phyloP scores from a whole-genome alignment of 2,113 vertebrate genomes.

The Vulpes ferrilata region DNA sequence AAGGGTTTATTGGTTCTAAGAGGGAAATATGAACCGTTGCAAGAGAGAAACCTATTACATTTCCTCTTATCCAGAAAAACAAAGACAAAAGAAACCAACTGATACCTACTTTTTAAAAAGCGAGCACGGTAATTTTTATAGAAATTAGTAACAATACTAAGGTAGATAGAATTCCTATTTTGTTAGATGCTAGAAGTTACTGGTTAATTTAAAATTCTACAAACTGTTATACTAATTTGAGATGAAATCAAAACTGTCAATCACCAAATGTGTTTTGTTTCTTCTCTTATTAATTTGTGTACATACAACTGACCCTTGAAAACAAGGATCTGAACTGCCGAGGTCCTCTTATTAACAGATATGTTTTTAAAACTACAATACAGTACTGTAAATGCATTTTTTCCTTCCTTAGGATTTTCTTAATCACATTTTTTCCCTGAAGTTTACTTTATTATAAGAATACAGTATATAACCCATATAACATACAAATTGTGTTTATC shows the following conservation, averaged over 20 bases:
- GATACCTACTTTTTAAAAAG: not conserved
- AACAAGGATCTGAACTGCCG: not conserved
- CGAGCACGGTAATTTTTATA: not conserved
- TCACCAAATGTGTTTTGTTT: not conserved
- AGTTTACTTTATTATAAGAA: not conserved
- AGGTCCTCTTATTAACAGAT: not conserved
- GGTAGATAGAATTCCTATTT: not conserved
- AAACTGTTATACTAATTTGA: conserved; percentile 26
- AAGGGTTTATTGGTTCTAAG: not conserved
- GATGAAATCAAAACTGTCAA: not conserved
- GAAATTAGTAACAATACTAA: not conserved
- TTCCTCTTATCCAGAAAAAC: not conserved
- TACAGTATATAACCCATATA: not conserved
- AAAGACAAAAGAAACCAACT: not conserved
- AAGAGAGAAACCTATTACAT: not conserved
- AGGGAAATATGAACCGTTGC: not conserved
- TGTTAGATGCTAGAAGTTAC: conserved; percentile 10
- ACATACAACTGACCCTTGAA: not conserved
- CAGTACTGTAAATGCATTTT: not conserved
- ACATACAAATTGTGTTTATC: not conserved
- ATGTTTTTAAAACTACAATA: not conserved
- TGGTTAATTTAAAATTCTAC: conserved; percentile 22
- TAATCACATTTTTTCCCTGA: not conserved
- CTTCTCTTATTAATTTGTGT: conserved; percentile 28
- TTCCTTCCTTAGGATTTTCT: not conserved